Evolutionary conservation across 2,888 invertebrate species (phyloP), one percentile per base, ranked within the genome.

Genomic region (Acleris holmiana): DNA sequence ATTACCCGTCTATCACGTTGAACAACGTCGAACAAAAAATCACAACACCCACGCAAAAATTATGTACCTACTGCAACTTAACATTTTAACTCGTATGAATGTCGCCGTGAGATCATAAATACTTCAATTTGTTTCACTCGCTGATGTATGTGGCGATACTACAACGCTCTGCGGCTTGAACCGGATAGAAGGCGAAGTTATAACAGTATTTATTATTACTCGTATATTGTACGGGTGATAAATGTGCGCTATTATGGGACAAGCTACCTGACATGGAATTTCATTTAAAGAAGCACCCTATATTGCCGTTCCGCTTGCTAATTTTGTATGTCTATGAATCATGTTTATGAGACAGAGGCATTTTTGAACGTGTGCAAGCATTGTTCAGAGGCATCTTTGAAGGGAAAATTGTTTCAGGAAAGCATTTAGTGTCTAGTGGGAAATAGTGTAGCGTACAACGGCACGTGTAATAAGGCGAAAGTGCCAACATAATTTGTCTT

Each of bases 271-370:
- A 87, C 88, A 80, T 82, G 88, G 89, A 89, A 90, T 91, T 91
- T 87, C 87, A 89, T 89, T 89, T 89, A 86, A 88, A 88, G 89
- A 86, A 88, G 84, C 74, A 73, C 75, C 76, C 78, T 73, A 78
- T 80, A 79, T 79, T 77, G 77, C 82, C 73, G 73, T 78, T 72
- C 77, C 79, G 77, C 76, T 82, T 79, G 84, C 87, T 89, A 88
- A 89, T 90, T 89, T 88, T 80, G 79, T 76, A 73, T 73, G 76
- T 71, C 69, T 73, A 86, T 89, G 84, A 85, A 88, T 90, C 88
- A 89, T 77, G 69, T 85, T 87, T 85, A 89, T 83, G 84, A 80
- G 83, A 80, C 83, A 80, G 78, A 69, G 74, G 78, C 79, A 86
- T 86, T 88, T 88, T 86, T 86, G 81, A 53, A 35, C 57, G 63